These are phyloP conservation scores for Hiodon alosoides DNA, from an alignment of 2,113 vertebrate genomes.

Conservation along the genomic window DNA sequence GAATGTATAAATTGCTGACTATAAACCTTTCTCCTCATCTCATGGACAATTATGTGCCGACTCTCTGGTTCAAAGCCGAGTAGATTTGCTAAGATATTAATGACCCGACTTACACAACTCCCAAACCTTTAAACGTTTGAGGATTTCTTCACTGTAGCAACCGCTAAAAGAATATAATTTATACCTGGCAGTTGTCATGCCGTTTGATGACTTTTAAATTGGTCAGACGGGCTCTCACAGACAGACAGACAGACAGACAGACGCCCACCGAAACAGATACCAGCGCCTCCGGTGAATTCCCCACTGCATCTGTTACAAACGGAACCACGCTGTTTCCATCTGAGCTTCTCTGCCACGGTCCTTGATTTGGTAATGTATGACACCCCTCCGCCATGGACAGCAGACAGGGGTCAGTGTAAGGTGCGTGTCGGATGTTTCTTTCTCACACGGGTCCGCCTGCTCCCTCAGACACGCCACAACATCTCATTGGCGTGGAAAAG, in stretches of 20 bases:
- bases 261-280: background rate
- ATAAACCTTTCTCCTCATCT: background rate
- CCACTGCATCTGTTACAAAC: constrained; percentile 7
- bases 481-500: constrained; percentile 47
- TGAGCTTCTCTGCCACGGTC: constrained; percentile 10
- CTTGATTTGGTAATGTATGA: constrained; percentile 14
- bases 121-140: too few relatives aligned
- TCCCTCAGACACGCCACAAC: constrained; percentile 38
- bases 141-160: background rate
- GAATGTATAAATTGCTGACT: constrained; percentile 31
- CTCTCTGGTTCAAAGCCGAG: background rate
- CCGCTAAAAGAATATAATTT: background rate
- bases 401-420: background rate
- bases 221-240: background rate
- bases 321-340: constrained; percentile 21
- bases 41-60: background rate
- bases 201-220: constrained; percentile 12
- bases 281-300: constrained; percentile 2
- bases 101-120: background rate
- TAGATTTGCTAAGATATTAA: background rate
- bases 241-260: constrained; percentile 5
- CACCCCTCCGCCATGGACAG: background rate
- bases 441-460: constrained; percentile 11
- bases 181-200: background rate
- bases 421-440: constrained; percentile 17